These are phyloP conservation scores for Rhinoderma darwinii DNA, from an alignment of 2,113 vertebrate species.

Conservation along the genomic window DNA sequence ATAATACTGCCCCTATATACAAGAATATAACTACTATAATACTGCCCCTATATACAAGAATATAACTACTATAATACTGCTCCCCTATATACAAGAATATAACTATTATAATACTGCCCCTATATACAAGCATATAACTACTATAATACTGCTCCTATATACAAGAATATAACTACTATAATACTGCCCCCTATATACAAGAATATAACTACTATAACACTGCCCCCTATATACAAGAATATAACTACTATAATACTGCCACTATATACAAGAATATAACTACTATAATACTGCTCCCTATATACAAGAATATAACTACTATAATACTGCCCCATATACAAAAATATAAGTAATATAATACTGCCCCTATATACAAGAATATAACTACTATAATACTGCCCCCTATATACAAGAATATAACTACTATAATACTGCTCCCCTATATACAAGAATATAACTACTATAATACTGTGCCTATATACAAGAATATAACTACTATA, in stretches of 20 bases:
- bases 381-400: neutral
- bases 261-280: neutral
- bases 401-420: neutral
- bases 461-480: too few relatives aligned
- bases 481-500: too few relatives aligned
- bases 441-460: too few relatives aligned
- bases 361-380: neutral
- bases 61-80: slow-evolving; percentile 9
- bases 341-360: neutral
- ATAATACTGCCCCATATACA: neutral
- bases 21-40: slow-evolving; percentile 9
- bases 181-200: too few relatives aligned
- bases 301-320: slow-evolving; percentile 12
- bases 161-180: neutral
- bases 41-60: neutral
- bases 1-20: neutral
- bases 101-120: slow-evolving; percentile 5
- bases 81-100: neutral
- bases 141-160: neutral
- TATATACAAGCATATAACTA: slow-evolving; percentile 1
- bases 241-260: slow-evolving; percentile 7
- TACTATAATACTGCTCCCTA: neutral
- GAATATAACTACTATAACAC: neutral
- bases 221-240: neutral
- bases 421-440: too few relatives aligned